A percentile compares a stretch with the other conserved stretches of the same genome.
Evolutionary conservation across 1,140 invertebrate species (phyloP).

Genomic region (Onthophagus taurus): DNA sequence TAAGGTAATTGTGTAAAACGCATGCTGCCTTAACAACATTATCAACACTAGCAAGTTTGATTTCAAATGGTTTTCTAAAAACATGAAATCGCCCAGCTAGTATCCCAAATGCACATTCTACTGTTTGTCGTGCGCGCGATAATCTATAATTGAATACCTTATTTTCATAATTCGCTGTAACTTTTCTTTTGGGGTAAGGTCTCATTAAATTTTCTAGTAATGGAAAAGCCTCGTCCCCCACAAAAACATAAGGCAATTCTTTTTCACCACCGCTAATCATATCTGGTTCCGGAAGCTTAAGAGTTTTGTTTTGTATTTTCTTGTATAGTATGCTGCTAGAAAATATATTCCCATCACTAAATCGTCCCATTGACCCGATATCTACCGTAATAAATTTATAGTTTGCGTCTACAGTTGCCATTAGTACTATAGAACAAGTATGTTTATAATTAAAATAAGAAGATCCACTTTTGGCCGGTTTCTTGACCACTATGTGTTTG

Average conservation of each 20-base stretch:
- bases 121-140: slow-evolving; percentile 30
- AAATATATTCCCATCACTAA: slow-evolving; percentile 35
- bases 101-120: slow-evolving; percentile 42
- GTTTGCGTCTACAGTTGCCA: slow-evolving; percentile 35
- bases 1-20: slow-evolving; percentile 21
- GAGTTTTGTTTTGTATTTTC: not conserved
- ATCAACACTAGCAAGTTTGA: slow-evolving; percentile 24
- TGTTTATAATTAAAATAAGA: slow-evolving; percentile 31
- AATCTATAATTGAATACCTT: slow-evolving; percentile 40
- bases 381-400: slow-evolving; percentile 35
- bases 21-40: slow-evolving; percentile 25
- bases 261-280: too few species aligned
- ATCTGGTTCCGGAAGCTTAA: slow-evolving; percentile 1
- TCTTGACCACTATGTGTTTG: slow-evolving; percentile 34
- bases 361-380: slow-evolving; percentile 37
- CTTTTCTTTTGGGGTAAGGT: slow-evolving; percentile 33
- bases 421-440: slow-evolving; percentile 36
- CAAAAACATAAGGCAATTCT: slow-evolving; percentile 19
- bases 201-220: slow-evolving; percentile 37
- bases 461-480: slow-evolving; percentile 27
- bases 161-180: slow-evolving; percentile 14
- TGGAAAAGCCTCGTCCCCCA: slow-evolving; percentile 40
- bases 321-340: slow-evolving; percentile 11
- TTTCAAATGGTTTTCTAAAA: slow-evolving; percentile 29
- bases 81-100: slow-evolving; percentile 36